Evolutionary conservation across 2,113 vertebrate genomes (phyloP), one percentile per base, ranked within the genome.

Genomic region (Python bivittatus): DNA sequence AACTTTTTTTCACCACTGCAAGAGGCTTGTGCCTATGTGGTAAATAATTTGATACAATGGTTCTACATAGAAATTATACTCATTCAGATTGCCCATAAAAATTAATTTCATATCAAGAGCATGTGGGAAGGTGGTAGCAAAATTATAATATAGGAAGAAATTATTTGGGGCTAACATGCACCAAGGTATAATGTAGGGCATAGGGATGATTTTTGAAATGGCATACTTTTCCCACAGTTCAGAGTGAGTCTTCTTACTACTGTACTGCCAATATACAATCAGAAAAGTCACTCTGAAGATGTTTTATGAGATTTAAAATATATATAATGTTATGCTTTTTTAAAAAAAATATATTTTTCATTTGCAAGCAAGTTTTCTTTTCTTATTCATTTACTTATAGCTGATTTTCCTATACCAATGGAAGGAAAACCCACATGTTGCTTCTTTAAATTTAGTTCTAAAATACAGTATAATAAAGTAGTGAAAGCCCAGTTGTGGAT

Each of bases 401-500:
- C 99, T 94, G 98, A 99, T 94, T 97, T 98, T 92, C 96, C 97
- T 94, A 98, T 98, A 89, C 99, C 98, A 95, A 97, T 97, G 96
- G 98, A 99, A 95, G 98, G 98, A 89, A 98, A 98, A 94, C 99
- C 99, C 86, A 99, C 98, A 97, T 99, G 99, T 98, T 99, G 99
- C 97, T 98, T 99, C 95, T 99, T 99, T 98, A 98, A 99, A 90
- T 98, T 99, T 96, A 98, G 97, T 72, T 98, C 98, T 94, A 99
- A 98, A 97, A 98, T 99, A 92, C 99, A 99, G 93, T 98, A 98
- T 94, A 99, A 97, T 94, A 99, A 99, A 95, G 97, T 99, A 86
- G 97, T 99, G 57, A 98, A 98, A 52, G 99, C 99, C 90, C 99
- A 99, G 95, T 98, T 99, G 58, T 99, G 99, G 99, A 98, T 99